Evolutionary conservation across 2,113 vertebrate genomes (phyloP).

Genomic region (Calypte anna): DNA sequence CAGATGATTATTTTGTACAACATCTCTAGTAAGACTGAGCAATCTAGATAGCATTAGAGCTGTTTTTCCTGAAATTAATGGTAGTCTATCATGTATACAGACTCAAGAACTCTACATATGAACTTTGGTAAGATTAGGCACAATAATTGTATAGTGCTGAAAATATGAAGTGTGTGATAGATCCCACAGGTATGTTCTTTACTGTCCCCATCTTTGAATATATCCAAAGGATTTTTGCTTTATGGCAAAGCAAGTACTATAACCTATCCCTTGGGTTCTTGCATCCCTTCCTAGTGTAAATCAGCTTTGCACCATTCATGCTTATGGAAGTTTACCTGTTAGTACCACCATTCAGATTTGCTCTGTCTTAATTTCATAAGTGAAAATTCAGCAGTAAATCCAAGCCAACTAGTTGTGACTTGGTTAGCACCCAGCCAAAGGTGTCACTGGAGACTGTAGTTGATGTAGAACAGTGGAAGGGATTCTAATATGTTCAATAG

Average conservation of each 20-base stretch:
- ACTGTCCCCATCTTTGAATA: not conserved
- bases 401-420: not conserved
- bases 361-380: not conserved
- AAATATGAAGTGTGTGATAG: not conserved
- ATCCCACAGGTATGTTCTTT: not conserved
- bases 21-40: not conserved
- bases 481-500: not conserved
- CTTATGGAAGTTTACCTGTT: not conserved
- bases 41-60: not conserved
- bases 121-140: not conserved
- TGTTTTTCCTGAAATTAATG: not conserved
- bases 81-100: not conserved
- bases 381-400: not conserved
- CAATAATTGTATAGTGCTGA: not conserved
- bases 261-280: not conserved
- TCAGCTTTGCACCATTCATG: not conserved
- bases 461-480: not conserved
- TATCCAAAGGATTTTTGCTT: not conserved
- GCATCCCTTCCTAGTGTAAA: not conserved
- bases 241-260: not conserved
- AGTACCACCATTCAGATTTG: not conserved
- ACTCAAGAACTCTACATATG: not conserved
- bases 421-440: not conserved
- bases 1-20: conserved; percentile 7
- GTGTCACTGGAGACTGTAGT: not conserved